Evolutionary conservation across 2,797 vertebrate species (phyloP).

Genomic region (Sebastolobus alascanus): DNA sequence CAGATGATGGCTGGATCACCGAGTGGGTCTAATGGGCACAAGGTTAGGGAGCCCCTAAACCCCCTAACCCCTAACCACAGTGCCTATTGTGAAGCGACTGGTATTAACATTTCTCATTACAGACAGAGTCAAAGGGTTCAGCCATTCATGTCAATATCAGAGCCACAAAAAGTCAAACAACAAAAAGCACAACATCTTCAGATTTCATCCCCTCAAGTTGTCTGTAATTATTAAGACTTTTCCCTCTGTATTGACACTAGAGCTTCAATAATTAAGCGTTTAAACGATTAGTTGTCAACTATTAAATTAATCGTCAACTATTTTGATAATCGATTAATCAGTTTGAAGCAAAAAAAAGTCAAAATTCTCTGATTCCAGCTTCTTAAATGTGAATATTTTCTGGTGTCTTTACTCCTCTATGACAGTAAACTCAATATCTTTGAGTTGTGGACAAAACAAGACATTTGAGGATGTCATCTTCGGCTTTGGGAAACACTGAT

Average conservation of each 20-base stretch:
- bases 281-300: no score
- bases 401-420: no score
- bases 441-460: no score
- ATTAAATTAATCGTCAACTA: no score
- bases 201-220: not conserved
- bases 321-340: no score
- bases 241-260: not conserved
- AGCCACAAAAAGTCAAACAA: not conserved
- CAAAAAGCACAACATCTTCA: not conserved
- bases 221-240: not conserved
- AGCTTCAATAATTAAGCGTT: no score
- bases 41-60: slow-evolving; percentile 3
- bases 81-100: slow-evolving; percentile 1
- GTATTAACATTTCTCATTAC: slow-evolving; percentile 12
- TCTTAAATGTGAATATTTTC: no score
- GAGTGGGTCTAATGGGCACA: not conserved
- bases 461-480: no score
- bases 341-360: no score
- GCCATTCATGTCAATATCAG: slow-evolving; percentile 3
- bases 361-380: no score
- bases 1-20: slow-evolving; percentile 1
- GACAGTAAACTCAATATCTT: no score
- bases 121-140: slow-evolving; percentile 2
- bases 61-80: not conserved
- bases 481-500: no score